phyloP scores from a whole-genome alignment of 2,797 vertebrate species.

The Acanthurus leucopareius region DNA sequence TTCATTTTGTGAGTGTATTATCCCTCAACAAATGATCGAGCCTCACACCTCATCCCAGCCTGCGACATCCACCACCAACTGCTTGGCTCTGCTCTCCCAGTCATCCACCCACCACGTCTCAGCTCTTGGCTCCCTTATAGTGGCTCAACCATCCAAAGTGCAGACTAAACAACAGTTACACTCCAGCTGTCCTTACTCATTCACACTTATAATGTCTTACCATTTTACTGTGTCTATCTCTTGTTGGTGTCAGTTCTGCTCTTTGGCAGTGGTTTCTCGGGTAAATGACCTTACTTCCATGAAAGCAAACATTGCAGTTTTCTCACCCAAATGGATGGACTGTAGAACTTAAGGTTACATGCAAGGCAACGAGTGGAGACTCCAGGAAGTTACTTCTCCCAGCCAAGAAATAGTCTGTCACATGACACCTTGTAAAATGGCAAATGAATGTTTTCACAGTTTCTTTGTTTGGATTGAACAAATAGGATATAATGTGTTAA shows the following conservation, averaged over 20 bases:
- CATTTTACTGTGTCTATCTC: neutral
- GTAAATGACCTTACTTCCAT: neutral
- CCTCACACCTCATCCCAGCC: constrained; percentile 13
- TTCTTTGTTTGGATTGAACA: neutral
- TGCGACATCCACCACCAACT: constrained; percentile 5
- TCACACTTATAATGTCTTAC: neutral
- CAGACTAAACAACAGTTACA: constrained; percentile 13
- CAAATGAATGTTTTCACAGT: neutral
- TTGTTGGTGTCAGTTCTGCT: neutral
- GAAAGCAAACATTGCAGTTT: neutral
- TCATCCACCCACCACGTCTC: constrained; percentile 9
- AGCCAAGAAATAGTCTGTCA: neutral
- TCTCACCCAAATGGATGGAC: neutral
- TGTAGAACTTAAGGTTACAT: neutral
- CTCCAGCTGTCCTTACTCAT: neutral
- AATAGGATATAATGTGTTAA: neutral
- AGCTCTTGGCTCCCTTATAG: neutral
- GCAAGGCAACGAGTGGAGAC: neutral
- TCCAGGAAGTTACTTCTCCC: neutral
- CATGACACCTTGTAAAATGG: neutral
- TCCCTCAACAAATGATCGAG: constrained; percentile 11
- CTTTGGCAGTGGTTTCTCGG: neutral
- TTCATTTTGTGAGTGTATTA: constrained; percentile 31
- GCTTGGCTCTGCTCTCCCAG: constrained; percentile 6
- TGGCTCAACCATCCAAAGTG: constrained; percentile 1